Conservation (phyloP, 2,113 vertebrate species). For the Amblyornis subalaris region DNA sequence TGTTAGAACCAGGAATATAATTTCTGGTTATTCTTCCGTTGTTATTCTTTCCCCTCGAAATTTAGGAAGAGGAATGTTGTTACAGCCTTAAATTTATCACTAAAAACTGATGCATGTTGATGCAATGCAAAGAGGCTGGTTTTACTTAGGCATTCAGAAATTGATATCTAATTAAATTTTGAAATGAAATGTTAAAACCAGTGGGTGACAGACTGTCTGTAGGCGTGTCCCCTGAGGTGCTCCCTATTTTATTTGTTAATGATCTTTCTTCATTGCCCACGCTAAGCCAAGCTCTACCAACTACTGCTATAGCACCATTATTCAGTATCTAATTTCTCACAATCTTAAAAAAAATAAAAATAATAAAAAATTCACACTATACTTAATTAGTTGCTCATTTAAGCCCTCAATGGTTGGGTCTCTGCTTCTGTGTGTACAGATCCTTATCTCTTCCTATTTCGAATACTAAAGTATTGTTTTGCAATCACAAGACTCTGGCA, state of each 20-base stretch:
- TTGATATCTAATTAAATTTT: constrained; percentile 65
- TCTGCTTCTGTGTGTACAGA: background rate
- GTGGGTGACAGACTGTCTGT: constrained; percentile 71
- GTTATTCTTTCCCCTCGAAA: background rate
- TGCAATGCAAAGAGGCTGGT: constrained; percentile 3
- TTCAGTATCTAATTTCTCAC: background rate
- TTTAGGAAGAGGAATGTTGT: background rate
- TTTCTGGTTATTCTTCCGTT: background rate
- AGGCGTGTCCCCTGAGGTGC: constrained; percentile 64
- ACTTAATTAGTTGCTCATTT: background rate
- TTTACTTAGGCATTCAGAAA: constrained; percentile 47
- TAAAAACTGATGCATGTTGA: background rate
- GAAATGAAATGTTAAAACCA: constrained; percentile 54
- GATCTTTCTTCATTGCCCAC: constrained; percentile 27
- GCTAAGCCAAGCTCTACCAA: background rate
- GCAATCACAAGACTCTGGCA: background rate
- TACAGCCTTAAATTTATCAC: background rate
- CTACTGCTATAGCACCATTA: background rate
- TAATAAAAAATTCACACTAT: background rate
- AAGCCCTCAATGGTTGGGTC: background rate
- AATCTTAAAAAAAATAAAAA: background rate
- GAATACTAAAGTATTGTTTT: background rate
- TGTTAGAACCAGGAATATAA: background rate
- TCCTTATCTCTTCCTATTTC: background rate
- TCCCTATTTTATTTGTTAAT: constrained; percentile 43